Percentiles rank a stretch among this genome's conserved stretches.
phyloP scores from a whole-genome alignment of 2,888 invertebrate species.

The Brachyptera risi region DNA sequence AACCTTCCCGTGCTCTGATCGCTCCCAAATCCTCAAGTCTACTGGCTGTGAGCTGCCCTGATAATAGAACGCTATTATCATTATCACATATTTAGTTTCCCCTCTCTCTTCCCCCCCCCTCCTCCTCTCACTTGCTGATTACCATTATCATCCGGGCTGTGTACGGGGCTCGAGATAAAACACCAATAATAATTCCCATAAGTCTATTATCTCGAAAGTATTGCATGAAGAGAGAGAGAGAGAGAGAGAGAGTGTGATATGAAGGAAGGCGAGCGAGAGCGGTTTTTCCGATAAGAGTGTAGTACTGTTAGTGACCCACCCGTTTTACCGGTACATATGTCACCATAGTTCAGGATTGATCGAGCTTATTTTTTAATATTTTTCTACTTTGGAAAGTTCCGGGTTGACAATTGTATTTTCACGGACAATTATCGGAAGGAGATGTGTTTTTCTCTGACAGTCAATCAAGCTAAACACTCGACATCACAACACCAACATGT shows the following conservation, averaged over 20 bases:
- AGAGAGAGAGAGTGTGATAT: not conserved
- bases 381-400: too few relatives aligned
- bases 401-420: too few relatives aligned
- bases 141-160: constrained; percentile 2
- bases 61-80: not conserved
- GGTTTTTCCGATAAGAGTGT: not conserved
- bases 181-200: constrained; percentile 14
- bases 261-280: not conserved
- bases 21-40: not conserved
- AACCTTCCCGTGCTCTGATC: too few relatives aligned
- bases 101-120: not conserved
- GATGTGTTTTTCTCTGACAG: too few relatives aligned
- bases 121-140: not conserved
- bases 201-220: not conserved
- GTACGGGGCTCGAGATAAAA: too few relatives aligned
- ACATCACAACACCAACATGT: too few relatives aligned
- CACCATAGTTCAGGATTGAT: too few relatives aligned
- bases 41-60: not conserved
- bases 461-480: too few relatives aligned
- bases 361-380: too few relatives aligned
- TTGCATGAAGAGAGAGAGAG: not conserved
- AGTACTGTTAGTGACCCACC: too few relatives aligned
- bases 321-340: too few relatives aligned
- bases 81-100: not conserved
- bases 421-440: too few relatives aligned